Percentiles rank a stretch among this genome's conserved stretches.
phyloP scores from a whole-genome alignment of 2,797 vertebrate species.

The Gastrophryne carolinensis region DNA sequence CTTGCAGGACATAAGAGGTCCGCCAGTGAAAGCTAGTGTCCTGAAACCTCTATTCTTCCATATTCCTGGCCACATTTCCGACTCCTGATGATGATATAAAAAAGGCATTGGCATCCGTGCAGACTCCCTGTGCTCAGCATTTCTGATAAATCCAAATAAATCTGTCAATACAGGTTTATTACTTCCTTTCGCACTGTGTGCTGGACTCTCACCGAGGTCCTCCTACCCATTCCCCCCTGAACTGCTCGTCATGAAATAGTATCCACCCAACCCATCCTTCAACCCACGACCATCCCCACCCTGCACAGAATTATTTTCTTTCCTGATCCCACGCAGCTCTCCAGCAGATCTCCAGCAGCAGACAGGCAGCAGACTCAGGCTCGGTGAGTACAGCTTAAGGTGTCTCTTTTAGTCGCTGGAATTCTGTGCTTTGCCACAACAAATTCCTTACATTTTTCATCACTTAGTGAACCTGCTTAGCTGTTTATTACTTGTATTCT shows the following conservation, averaged over 20 bases:
- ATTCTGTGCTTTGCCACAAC: not conserved
- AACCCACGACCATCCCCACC: not conserved
- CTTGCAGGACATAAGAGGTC: too few relatives aligned
- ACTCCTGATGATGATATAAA: not conserved
- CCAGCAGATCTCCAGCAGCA: not conserved
- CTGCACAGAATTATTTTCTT: not conserved
- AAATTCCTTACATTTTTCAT: not conserved
- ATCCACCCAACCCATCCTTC: not conserved
- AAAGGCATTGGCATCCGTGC: not conserved
- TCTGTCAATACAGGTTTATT: not conserved
- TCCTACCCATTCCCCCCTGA: not conserved
- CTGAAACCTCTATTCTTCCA: too few relatives aligned
- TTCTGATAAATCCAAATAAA: not conserved
- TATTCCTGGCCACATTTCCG: not conserved
- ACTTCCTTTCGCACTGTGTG: not conserved
- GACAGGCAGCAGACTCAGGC: not conserved
- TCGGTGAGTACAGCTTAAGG: not conserved
- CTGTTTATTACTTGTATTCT: not conserved
- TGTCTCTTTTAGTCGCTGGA: not conserved
- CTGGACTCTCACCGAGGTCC: not conserved
- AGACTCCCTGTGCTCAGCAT: not conserved
- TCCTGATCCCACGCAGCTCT: not conserved
- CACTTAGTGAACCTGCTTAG: not conserved
- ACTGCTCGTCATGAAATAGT: not conserved
- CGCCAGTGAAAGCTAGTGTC: too few relatives aligned